phyloP scores from a whole-genome alignment of 2,888 invertebrate species.

The Pyrgus malvae region DNA sequence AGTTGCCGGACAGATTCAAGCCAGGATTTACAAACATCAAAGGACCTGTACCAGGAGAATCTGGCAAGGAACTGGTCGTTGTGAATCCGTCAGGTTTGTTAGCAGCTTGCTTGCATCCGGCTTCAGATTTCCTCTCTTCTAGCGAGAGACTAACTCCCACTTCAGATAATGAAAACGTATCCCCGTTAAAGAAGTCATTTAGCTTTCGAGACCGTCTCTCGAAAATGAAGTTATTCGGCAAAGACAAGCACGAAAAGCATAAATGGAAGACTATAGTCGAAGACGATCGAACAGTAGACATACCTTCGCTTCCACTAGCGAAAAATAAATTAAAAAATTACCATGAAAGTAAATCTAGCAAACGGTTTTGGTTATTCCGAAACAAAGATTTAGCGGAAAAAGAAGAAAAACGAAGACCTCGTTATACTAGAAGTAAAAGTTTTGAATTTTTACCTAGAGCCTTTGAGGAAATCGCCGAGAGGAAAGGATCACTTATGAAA shows the following conservation, averaged over 20 bases:
- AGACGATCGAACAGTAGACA: conserved; percentile 43
- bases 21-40: conserved; percentile 46
- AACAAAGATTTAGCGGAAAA: conserved; percentile 59
- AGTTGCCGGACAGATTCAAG: conserved; percentile 65
- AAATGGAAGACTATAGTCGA: conserved; percentile 60
- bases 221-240: conserved; percentile 61
- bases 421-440: conserved; percentile 70
- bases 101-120: too few species aligned
- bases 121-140: conserved; percentile 52
- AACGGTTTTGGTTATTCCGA: conserved; percentile 71
- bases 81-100: conserved; percentile 73
- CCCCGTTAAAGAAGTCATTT: conserved; percentile 68
- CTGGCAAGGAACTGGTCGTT: conserved; percentile 58
- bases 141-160: conserved; percentile 41
- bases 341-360: conserved; percentile 57
- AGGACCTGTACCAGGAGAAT: conserved; percentile 53
- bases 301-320: conserved; percentile 32
- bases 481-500: conserved; percentile 39
- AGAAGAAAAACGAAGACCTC: conserved; percentile 45
- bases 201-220: conserved; percentile 71
- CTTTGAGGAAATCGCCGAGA: conserved; percentile 51
- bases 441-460: conserved; percentile 72
- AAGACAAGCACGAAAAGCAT: conserved; percentile 50
- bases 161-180: conserved; percentile 54
- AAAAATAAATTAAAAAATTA: conserved; percentile 39